A percentile compares a stretch with the other conserved stretches of the same genome.
Evolutionary conservation across 2,113 vertebrate species (phyloP).

Genomic region (Tychaedon coryphoeus): DNA sequence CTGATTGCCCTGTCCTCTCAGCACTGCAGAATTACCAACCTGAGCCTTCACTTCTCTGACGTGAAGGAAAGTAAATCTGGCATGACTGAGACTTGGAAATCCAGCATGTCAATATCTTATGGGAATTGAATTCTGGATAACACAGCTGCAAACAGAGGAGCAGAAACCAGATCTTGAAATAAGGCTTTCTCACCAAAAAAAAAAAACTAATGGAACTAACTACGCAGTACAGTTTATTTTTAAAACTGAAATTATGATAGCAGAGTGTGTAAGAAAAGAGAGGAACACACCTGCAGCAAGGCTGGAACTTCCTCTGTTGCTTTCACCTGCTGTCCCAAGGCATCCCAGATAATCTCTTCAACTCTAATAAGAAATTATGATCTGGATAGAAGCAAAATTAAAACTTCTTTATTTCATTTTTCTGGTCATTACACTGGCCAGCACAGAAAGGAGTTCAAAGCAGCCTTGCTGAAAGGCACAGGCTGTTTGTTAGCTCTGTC

Average conservation of each 20-base stretch:
- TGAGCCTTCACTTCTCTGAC: background rate
- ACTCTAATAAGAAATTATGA: background rate
- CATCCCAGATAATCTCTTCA: background rate
- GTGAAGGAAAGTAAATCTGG: constrained; percentile 40
- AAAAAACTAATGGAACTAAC: background rate
- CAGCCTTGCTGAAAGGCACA: background rate
- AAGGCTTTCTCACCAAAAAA: background rate
- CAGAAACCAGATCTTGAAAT: background rate
- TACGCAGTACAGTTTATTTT: background rate
- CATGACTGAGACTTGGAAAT: constrained; percentile 19
- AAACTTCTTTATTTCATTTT: background rate
- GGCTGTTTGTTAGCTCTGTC: background rate
- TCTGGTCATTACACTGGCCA: background rate
- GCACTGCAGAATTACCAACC: background rate
- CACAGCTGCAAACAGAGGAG: background rate
- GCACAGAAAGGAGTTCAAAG: background rate
- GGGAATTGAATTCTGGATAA: background rate
- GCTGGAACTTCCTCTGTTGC: background rate
- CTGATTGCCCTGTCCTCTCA: background rate
- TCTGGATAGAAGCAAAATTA: background rate
- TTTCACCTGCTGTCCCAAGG: background rate
- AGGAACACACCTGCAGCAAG: background rate
- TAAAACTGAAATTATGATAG: background rate
- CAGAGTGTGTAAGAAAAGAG: background rate
- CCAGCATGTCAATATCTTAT: background rate